Evolutionary conservation across 2,797 vertebrate genomes (phyloP).

Genomic region (Lithobates pipiens): DNA sequence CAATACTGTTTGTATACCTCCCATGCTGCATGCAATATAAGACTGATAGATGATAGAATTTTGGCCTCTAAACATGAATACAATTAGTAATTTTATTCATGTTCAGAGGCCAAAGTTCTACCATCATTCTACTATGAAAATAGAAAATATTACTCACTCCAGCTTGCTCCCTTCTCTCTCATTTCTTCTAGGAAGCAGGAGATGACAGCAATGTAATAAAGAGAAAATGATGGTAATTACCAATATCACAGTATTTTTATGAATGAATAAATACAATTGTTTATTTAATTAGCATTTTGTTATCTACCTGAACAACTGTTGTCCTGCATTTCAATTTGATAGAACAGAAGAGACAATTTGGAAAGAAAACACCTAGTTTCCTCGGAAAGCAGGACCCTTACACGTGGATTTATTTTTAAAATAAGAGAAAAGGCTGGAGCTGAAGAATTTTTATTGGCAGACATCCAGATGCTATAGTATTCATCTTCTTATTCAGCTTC

Average conservation of each 20-base stretch:
- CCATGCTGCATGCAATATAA: too few species aligned
- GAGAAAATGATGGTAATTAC: background rate
- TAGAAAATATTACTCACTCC: too few species aligned
- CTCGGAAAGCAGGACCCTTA: slow-evolving; percentile 41
- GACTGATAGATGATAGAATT: too few species aligned
- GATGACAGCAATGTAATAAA: background rate
- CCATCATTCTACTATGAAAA: too few species aligned
- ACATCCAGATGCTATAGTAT: slow-evolving; percentile 54
- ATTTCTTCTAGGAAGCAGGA: too few species aligned
- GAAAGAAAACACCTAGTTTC: slow-evolving; percentile 53
- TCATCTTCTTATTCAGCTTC: slow-evolving; percentile 61
- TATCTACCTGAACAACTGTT: background rate
- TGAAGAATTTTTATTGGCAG: slow-evolving; percentile 57
- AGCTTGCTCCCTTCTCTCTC: too few species aligned
- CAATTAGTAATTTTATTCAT: too few species aligned
- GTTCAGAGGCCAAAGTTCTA: too few species aligned
- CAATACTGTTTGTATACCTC: too few species aligned
- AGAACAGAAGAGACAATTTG: slow-evolving; percentile 28
- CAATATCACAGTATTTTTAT: background rate
- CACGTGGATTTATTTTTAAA: slow-evolving; percentile 37
- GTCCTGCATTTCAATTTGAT: background rate
- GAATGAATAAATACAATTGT: background rate
- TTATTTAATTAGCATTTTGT: background rate
- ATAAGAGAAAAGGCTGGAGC: slow-evolving; percentile 36
- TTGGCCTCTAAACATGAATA: too few species aligned